Percentiles rank a stretch among this genome's conserved stretches.
These are phyloP conservation scores for Muscina levida DNA, from an alignment of 2,888 invertebrate genomes.

Conservation along the genomic window DNA sequence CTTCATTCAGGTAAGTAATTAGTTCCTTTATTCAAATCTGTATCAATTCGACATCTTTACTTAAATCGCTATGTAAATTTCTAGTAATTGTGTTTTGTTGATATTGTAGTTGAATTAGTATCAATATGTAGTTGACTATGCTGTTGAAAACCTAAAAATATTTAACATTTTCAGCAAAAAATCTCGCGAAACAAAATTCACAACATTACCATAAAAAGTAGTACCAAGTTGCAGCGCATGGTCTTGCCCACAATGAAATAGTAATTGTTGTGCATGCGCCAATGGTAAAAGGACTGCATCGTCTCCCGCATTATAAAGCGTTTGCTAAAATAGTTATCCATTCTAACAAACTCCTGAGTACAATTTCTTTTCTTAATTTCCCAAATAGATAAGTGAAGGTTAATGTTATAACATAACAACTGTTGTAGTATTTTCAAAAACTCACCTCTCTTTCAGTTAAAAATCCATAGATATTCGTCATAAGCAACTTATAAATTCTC, in stretches of 20 bases:
- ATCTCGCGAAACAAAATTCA: too few species aligned
- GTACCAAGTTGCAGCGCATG: conserved; percentile 68
- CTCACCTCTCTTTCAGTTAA: conserved; percentile 72
- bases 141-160: conserved; percentile 72
- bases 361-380: conserved; percentile 71
- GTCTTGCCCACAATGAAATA: conserved; percentile 70
- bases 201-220: conserved; percentile 73
- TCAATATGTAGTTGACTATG: conserved; percentile 74
- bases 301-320: conserved; percentile 34
- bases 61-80: conserved; percentile 19
- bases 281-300: conserved; percentile 62
- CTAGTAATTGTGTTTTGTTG: conserved; percentile 72
- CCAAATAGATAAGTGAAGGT: neutral
- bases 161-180: too few species aligned
- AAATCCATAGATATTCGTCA: conserved; percentile 71
- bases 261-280: conserved; percentile 67
- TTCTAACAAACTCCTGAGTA: conserved; percentile 47
- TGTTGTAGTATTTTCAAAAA: neutral
- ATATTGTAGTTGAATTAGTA: conserved; percentile 75
- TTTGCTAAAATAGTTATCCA: conserved; percentile 61
- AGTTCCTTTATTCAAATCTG: neutral
- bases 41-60: conserved; percentile 20
- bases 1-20: too few species aligned
- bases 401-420: neutral
- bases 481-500: conserved; percentile 72